These are phyloP conservation scores for Mongoloraphidia duomilia DNA, from an alignment of 2,888 invertebrate genomes.

Conservation along the genomic window DNA sequence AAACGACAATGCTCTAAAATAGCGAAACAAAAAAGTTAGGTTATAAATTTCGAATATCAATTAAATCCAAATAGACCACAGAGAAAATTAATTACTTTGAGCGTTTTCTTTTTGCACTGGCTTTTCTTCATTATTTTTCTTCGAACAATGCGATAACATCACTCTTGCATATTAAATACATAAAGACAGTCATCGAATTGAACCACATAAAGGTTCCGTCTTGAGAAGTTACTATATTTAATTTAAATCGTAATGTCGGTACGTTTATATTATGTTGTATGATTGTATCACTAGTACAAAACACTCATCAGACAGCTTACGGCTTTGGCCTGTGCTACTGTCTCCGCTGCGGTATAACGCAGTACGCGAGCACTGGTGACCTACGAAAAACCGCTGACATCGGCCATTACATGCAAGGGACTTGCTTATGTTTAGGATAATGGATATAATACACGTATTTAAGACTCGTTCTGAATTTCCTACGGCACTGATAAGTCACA, in stretches of 20 bases:
- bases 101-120: not conserved
- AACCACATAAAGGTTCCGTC: not conserved
- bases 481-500: too few species aligned
- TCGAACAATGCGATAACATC: conserved; percentile 17
- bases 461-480: too few species aligned
- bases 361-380: not conserved
- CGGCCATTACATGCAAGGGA: too few species aligned
- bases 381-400: not conserved
- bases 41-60: conserved; percentile 4
- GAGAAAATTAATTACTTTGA: not conserved
- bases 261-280: too few species aligned
- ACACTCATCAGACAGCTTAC: too few species aligned
- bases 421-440: too few species aligned
- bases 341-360: not conserved
- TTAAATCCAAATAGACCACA: too few species aligned
- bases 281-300: too few species aligned
- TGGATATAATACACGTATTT: too few species aligned
- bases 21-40: conserved; percentile 13
- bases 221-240: conserved; percentile 7
- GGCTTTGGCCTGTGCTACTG: not conserved
- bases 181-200: not conserved
- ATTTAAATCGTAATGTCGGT: not conserved
- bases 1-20: conserved; percentile 15
- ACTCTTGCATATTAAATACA: conserved; percentile 9
- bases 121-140: conserved; percentile 3